Percentiles rank a stretch among this genome's conserved stretches.
Conservation (phyloP, 1,140 invertebrate species). For the Wasmannia auropunctata region DNA sequence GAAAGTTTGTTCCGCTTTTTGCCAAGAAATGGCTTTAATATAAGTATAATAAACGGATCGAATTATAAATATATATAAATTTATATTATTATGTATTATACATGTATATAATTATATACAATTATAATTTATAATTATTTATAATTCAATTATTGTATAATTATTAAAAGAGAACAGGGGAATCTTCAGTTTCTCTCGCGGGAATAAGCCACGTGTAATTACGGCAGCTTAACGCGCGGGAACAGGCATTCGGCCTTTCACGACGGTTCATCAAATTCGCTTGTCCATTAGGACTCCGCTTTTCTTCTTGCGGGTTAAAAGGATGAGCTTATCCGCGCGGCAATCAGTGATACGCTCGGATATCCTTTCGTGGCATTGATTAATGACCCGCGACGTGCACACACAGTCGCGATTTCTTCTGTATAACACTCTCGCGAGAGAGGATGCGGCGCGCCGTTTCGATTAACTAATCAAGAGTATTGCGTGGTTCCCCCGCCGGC, state of each 20-base stretch:
- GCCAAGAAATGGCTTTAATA: too few relatives aligned
- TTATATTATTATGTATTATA: too few relatives aligned
- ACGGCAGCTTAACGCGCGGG: neutral
- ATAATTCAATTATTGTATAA: conserved; percentile 21
- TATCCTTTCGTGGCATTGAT: conserved; percentile 66
- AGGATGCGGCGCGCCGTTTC: conserved; percentile 50
- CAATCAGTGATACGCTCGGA: conserved; percentile 54
- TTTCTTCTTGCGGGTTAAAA: conserved; percentile 27
- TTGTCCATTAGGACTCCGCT: conserved; percentile 22
- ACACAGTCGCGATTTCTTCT: conserved; percentile 57
- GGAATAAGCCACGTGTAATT: neutral
- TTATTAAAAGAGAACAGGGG: neutral
- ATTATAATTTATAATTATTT: conserved; percentile 22
- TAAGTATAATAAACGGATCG: too few relatives aligned
- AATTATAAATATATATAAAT: too few relatives aligned
- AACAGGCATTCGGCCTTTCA: neutral
- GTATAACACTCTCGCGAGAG: neutral
- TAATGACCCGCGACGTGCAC: conserved; percentile 64
- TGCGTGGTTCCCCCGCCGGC: conserved; percentile 31
- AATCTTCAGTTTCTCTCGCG: neutral
- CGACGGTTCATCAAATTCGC: conserved; percentile 40
- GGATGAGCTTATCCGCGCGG: conserved; percentile 58
- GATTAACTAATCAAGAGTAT: conserved; percentile 60
- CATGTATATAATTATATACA: neutral
- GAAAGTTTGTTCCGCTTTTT: too few relatives aligned